Percentiles rank a stretch among this genome's conserved stretches.
phyloP scores from a whole-genome alignment of 1,140 invertebrate genomes.

The Scaptomyza pallida region DNA sequence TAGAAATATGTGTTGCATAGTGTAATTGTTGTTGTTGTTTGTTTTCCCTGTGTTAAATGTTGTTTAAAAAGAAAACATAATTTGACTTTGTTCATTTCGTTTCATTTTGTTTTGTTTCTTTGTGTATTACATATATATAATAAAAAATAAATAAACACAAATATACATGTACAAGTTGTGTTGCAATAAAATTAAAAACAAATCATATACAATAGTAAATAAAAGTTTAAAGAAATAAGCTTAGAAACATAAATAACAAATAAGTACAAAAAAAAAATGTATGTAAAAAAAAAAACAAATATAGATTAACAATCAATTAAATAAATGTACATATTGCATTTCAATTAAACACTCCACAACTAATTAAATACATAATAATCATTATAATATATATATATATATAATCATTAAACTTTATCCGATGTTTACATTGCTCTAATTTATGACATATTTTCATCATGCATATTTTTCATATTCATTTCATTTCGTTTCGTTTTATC shows the following conservation, averaged over 20 bases:
- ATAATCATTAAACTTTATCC: constrained; percentile 35
- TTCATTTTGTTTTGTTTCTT: too few relatives aligned
- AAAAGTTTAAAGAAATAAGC: constrained; percentile 26
- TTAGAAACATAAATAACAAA: constrained; percentile 75
- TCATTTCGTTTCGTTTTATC: constrained; percentile 19
- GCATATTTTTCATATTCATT: neutral
- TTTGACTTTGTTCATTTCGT: constrained; percentile 4
- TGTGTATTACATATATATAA: constrained; percentile 10
- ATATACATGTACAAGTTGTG: constrained; percentile 15
- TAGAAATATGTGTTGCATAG: constrained; percentile 36
- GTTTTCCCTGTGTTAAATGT: constrained; percentile 35
- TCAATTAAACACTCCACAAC: constrained; percentile 12
- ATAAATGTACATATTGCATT: constrained; percentile 50
- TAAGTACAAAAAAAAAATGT: constrained; percentile 43
- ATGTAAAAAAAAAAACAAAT: constrained; percentile 41
- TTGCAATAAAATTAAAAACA: constrained; percentile 42
- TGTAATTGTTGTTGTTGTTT: constrained; percentile 34
- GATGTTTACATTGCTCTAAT: constrained; percentile 28
- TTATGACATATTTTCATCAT: constrained; percentile 10
- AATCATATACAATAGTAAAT: constrained; percentile 19
- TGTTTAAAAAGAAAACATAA: constrained; percentile 10
- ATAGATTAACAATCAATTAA: constrained; percentile 62
- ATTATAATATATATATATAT: constrained; percentile 28
- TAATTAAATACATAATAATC: constrained; percentile 32
- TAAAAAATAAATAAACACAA: constrained; percentile 30